Evolutionary conservation across 2,113 vertebrate genomes (phyloP).

Genomic region (Oenanthe oenanthe): DNA sequence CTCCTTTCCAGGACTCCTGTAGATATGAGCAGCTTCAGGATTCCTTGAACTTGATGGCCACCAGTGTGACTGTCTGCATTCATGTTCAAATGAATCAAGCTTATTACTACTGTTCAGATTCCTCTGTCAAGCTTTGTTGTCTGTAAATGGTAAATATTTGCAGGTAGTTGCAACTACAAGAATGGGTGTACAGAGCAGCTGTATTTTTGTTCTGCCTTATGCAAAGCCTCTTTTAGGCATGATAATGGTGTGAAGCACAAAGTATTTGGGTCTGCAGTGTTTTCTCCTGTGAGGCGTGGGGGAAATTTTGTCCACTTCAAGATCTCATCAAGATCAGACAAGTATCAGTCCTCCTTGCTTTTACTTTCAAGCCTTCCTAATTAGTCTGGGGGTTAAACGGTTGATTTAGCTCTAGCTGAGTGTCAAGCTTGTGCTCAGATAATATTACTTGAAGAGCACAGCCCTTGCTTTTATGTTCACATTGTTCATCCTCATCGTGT

Average conservation of each 20-base stretch:
- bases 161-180: background rate
- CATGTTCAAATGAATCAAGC: background rate
- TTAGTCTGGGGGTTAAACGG: background rate
- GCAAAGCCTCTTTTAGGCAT: background rate
- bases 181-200: background rate
- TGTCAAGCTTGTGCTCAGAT: background rate
- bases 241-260: background rate
- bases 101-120: background rate
- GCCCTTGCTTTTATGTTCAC: background rate
- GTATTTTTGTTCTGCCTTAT: background rate
- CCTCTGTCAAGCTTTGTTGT: background rate
- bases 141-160: background rate
- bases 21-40: background rate
- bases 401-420: background rate
- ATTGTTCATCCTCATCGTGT: accelerated
- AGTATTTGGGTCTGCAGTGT: background rate
- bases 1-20: background rate
- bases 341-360: background rate
- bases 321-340: background rate
- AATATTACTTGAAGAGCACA: background rate
- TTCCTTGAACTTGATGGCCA: background rate
- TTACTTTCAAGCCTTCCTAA: background rate
- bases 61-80: background rate
- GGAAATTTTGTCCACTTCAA: background rate
- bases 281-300: background rate